Percentiles rank a stretch among this genome's conserved stretches.
Evolutionary conservation across 2,113 vertebrate genomes (phyloP).

Genomic region (Rhagologus leucostigma): DNA sequence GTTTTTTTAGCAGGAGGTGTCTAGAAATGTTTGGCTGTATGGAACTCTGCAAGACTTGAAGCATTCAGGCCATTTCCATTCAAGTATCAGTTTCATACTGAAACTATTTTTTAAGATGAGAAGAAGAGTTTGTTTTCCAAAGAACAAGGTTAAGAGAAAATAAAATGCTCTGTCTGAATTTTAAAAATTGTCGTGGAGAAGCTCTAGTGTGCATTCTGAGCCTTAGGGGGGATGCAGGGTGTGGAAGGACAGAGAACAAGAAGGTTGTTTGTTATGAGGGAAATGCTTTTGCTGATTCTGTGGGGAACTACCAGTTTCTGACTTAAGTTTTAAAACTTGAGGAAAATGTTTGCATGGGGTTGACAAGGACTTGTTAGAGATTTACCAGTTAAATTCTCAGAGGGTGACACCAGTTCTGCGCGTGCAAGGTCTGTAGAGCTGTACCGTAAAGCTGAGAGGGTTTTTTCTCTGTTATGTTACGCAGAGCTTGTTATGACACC

Average conservation of each 20-base stretch:
- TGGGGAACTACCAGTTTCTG: background rate
- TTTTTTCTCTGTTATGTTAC: background rate
- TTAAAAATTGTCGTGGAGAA: background rate
- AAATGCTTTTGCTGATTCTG: background rate
- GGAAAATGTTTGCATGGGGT: background rate
- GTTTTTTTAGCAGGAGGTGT: background rate
- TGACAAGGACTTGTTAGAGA: background rate
- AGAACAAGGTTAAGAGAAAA: background rate
- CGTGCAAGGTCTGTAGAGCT: background rate
- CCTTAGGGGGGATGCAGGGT: background rate
- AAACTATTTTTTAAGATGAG: background rate
- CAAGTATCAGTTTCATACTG: background rate
- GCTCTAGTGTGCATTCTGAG: background rate
- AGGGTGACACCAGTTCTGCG: accelerated
- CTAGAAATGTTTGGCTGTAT: background rate
- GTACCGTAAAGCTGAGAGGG: background rate
- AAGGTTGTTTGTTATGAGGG: background rate
- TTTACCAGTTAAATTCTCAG: background rate
- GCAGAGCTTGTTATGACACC: background rate
- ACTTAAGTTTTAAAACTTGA: background rate
- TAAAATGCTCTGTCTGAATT: background rate
- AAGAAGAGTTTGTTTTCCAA: background rate
- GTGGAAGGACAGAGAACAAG: background rate
- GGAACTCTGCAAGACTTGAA: background rate
- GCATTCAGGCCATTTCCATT: background rate